Base-by-base conservation (phyloP, 2,797 vertebrate species). In the Lithobates pipiens region DNA sequence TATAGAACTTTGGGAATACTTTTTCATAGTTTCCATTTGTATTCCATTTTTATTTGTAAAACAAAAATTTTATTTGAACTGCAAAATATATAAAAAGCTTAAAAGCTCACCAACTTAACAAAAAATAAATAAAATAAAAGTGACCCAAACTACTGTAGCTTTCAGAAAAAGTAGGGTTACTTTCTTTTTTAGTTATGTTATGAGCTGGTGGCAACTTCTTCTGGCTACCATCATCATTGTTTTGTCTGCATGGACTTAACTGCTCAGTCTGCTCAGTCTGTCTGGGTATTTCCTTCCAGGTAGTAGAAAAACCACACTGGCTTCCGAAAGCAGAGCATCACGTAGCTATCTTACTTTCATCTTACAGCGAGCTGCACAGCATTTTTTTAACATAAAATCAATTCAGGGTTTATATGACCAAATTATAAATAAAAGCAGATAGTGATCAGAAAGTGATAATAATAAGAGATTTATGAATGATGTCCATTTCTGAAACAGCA, bases 281-380 rank as follows among this genome's bases (percentile, higher is more conserved):
- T 18, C 54, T 21, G 76, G 21, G 76, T 65, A 63, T 74, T 85
- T 85, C 83, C 83, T 85, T 75, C 76, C 54, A 73, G 36, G 44
- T 68, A 67, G 18, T 36, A 85, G 46, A 73, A 80, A 77, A 85
- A 74, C 83, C 83, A 85, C 83, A 85, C 0, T 50, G 61, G 61
- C 54, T 80, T 85, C 77, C 57, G 71, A 50, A 5, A 34, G 7
- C 32, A 65, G 39, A 74, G 32, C n/a, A 10, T 77, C 10, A 13
- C 25, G 1, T n/a, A 18, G 4, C 34, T 84, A 70, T 50, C 67
- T 78, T 6, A 70, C 32, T 23, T 72, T 39, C 9, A 27, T 27
- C 16, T 44, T 13, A 3, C 8, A 65, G 4, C 5, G n/a, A n/a
- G 23, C 10, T 21, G 10, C 54, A 67, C 27, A 32, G 70, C 25